Conservation (phyloP, 2,113 vertebrate species). For the Syngnathoides biaculeatus region DNA sequence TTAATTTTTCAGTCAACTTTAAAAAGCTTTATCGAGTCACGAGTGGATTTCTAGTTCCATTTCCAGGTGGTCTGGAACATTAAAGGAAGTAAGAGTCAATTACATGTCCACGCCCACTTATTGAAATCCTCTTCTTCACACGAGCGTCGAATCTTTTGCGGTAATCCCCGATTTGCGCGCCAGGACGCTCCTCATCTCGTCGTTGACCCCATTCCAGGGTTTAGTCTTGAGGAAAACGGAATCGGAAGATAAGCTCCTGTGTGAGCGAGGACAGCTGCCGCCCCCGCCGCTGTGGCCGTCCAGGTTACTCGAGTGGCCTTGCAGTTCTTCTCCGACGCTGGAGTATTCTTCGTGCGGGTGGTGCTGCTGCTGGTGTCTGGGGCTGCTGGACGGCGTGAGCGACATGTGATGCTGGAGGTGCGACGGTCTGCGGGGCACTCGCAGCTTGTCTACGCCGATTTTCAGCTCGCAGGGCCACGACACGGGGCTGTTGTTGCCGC, state of each 20-base stretch:
- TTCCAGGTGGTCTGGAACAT: not conserved
- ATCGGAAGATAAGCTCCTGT: conserved; percentile 73
- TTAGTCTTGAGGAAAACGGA: conserved; percentile 70
- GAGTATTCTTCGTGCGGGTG: conserved; percentile 58
- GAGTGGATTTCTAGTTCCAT: not conserved
- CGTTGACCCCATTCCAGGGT: conserved; percentile 79
- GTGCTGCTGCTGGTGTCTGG: conserved; percentile 54
- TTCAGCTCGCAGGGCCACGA: conserved; percentile 61
- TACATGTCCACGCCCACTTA: not conserved
- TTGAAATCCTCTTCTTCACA: conserved; percentile 57
- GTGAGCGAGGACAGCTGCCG: conserved; percentile 54
- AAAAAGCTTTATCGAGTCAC: not conserved
- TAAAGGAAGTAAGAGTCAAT: conserved; percentile 4
- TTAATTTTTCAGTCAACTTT: not conserved
- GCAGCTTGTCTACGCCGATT: conserved; percentile 55
- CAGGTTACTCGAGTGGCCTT: conserved; percentile 51
- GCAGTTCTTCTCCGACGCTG: conserved; percentile 48
- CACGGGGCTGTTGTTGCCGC: conserved; percentile 23
- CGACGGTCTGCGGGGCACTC: conserved; percentile 59
- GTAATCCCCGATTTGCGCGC: conserved; percentile 65
- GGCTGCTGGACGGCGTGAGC: conserved; percentile 62
- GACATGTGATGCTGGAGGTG: conserved; percentile 71
- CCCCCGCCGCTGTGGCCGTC: conserved; percentile 57
- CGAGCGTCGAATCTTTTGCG: conserved; percentile 85
- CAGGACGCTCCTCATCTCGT: conserved; percentile 79